phyloP scores from a whole-genome alignment of 2,113 vertebrate species.

The Pycnonotus jocosus region DNA sequence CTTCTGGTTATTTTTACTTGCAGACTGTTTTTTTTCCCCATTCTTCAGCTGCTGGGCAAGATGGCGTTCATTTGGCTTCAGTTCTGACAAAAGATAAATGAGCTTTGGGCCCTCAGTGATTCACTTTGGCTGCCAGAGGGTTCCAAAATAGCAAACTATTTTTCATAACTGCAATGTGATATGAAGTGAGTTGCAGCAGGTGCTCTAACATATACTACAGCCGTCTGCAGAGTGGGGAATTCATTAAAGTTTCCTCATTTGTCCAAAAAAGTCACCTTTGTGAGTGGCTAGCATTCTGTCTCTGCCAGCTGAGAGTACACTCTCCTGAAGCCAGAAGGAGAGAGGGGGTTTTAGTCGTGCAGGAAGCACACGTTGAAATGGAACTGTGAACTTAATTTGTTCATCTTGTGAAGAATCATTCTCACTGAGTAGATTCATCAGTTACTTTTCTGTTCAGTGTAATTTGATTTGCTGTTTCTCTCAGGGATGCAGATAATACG shows the following conservation, averaged over 20 bases:
- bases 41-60: conserved; percentile 95
- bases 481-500: not conserved
- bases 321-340: not conserved
- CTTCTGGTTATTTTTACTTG: conserved; percentile 91
- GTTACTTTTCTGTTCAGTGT: not conserved
- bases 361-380: not conserved
- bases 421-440: not conserved
- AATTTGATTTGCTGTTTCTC: not conserved
- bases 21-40: conserved; percentile 77
- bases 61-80: conserved; percentile 96
- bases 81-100: conserved; percentile 99
- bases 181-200: conserved; percentile 91
- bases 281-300: conserved; percentile 46
- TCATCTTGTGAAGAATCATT: not conserved
- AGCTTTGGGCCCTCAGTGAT: conserved; percentile 94
- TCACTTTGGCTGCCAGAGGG: conserved; percentile 96
- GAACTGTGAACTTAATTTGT: not conserved
- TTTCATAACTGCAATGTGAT: conserved; percentile 97
- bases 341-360: not conserved
- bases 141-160: conserved; percentile 99
- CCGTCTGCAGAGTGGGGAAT: conserved; percentile 79
- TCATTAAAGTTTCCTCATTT: conserved; percentile 80
- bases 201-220: conserved; percentile 84
- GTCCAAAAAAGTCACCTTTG: conserved; percentile 72
- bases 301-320: conserved; percentile 44